These are phyloP conservation scores for Lepetodrilus schrolli DNA, from an alignment of 2,888 invertebrate genomes.

Conservation along the genomic window DNA sequence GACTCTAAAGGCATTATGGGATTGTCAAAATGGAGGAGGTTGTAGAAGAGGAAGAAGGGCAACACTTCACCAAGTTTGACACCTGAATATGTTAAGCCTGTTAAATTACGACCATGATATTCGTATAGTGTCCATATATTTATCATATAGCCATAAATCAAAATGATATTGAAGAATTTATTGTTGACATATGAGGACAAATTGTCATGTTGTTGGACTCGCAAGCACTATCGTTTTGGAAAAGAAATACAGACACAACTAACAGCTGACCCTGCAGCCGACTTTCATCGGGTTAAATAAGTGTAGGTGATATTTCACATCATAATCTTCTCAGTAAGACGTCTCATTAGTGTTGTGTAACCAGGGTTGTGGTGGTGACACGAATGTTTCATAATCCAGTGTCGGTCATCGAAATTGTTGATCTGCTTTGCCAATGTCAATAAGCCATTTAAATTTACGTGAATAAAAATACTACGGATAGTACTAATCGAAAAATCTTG, in stretches of 20 bases:
- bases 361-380: not conserved
- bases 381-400: not conserved
- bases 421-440: too few relatives aligned
- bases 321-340: too few relatives aligned
- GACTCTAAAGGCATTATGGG: slow-evolving; percentile 10
- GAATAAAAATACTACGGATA: too few relatives aligned
- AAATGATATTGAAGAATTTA: not conserved
- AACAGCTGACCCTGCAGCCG: too few relatives aligned
- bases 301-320: too few relatives aligned
- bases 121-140: not conserved
- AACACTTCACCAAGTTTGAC: not conserved
- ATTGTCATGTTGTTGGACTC: slow-evolving; percentile 13
- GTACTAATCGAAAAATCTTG: too few relatives aligned
- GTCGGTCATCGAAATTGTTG: not conserved
- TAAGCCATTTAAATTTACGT: too few relatives aligned
- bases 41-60: slow-evolving; percentile 26
- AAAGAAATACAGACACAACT: too few relatives aligned
- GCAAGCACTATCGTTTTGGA: too few relatives aligned
- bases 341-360: not conserved
- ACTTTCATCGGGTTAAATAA: too few relatives aligned
- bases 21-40: slow-evolving; percentile 31
- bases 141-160: not conserved
- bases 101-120: too few relatives aligned
- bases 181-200: slow-evolving; percentile 1
- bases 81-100: too few relatives aligned